These are phyloP conservation scores for Trypoxylus dichotomus DNA, from an alignment of 1,140 invertebrate species.

Conservation along the genomic window DNA sequence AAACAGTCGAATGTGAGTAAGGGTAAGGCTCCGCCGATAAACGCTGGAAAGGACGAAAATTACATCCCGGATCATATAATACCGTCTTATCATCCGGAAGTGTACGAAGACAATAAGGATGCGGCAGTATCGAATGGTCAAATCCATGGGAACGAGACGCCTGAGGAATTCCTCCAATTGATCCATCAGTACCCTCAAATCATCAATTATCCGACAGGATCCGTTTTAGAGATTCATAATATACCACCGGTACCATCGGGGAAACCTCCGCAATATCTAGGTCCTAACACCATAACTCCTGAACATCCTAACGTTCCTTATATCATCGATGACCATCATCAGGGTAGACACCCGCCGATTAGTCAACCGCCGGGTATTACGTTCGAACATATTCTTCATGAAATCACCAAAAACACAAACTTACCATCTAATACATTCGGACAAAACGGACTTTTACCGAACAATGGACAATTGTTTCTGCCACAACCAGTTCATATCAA, in stretches of 20 bases:
- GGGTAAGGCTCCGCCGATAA: neutral
- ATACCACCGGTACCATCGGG: slow-evolving; percentile 28
- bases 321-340: slow-evolving; percentile 8
- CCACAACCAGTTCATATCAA: slow-evolving; percentile 18
- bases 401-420: slow-evolving; percentile 36
- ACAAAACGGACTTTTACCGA: slow-evolving; percentile 31
- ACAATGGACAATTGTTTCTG: slow-evolving; percentile 30
- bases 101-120: slow-evolving; percentile 22
- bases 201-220: slow-evolving; percentile 49
- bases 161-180: slow-evolving; percentile 49
- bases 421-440: neutral
- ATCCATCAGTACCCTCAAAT: slow-evolving; percentile 51
- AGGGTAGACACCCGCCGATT: neutral
- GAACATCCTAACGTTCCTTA: slow-evolving; percentile 10
- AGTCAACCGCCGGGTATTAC: slow-evolving; percentile 40
- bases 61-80: slow-evolving; percentile 32
- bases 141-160: slow-evolving; percentile 42
- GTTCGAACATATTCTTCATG: slow-evolving; percentile 48
- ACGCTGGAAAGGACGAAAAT: neutral
- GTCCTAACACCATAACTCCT: slow-evolving; percentile 22
- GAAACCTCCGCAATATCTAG: slow-evolving; percentile 22
- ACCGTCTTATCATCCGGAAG: slow-evolving; percentile 31
- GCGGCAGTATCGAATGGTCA: neutral
- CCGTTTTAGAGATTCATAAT: slow-evolving; percentile 50
- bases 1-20: neutral